A percentile compares a stretch with the other conserved stretches of the same genome.
Conservation (phyloP, 2,113 vertebrate genomes). For the Melanocharis versteri region DNA sequence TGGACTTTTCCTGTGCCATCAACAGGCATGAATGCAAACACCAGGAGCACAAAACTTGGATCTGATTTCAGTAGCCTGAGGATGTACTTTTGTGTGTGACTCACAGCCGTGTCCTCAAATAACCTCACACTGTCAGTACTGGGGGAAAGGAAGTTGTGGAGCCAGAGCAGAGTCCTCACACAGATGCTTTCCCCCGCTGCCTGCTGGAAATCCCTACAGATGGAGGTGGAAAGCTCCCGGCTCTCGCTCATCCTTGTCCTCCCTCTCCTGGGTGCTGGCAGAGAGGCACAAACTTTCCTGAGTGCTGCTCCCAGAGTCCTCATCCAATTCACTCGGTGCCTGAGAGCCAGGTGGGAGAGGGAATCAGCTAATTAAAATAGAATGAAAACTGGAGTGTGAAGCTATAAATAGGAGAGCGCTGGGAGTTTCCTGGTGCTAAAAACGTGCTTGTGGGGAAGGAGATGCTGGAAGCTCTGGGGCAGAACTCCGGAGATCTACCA, state of each 20-base stretch:
- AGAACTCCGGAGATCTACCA: not conserved
- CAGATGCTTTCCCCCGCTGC: not conserved
- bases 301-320: not conserved
- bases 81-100: not conserved
- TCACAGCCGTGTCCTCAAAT: not conserved
- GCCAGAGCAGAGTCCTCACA: not conserved
- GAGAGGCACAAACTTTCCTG: not conserved
- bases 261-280: not conserved
- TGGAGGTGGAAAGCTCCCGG: not conserved
- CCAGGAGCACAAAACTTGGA: not conserved
- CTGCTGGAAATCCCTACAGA: not conserved
- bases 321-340: fast-evolving
- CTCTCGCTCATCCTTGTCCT: not conserved
- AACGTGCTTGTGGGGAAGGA: not conserved
- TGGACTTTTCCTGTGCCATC: not conserved
- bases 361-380: not conserved
- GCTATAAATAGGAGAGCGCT: not conserved
- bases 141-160: not conserved
- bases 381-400: not conserved
- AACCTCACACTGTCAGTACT: not conserved
- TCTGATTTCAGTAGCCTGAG: not conserved
- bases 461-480: not conserved
- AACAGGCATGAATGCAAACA: not conserved
- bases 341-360: not conserved
- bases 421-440: not conserved